These are phyloP conservation scores for Dryobota labecula DNA, from an alignment of 2,888 invertebrate species.

Conservation along the genomic window DNA sequence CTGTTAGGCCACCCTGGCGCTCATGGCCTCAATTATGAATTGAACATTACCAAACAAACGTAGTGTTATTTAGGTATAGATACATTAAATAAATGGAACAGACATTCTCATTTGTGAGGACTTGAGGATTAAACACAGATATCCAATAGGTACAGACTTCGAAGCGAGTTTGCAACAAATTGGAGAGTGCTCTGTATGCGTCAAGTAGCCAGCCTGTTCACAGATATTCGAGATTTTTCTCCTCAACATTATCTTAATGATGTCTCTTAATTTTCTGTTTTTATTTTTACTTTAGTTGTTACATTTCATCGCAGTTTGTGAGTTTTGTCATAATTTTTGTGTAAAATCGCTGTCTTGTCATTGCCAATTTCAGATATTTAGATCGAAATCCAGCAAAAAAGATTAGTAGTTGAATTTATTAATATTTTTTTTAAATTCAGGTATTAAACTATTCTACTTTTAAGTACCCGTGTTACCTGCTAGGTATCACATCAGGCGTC, in stretches of 20 bases:
- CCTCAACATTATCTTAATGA: slow-evolving; percentile 66
- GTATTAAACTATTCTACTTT: too few species aligned
- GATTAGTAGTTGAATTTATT: too few species aligned
- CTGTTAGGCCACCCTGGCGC: too few species aligned
- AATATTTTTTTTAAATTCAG: too few species aligned
- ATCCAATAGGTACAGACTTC: slow-evolving; percentile 58
- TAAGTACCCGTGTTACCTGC: too few species aligned
- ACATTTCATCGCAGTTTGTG: slow-evolving; percentile 3
- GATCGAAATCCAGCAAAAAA: too few species aligned
- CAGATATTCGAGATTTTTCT: slow-evolving; percentile 62
- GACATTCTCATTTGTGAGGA: slow-evolving; percentile 32
- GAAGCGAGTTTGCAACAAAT: slow-evolving; percentile 69
- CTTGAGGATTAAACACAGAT: slow-evolving; percentile 41
- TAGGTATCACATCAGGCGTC: background rate
- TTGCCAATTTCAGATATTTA: background rate
- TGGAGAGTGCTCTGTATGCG: slow-evolving; percentile 72
- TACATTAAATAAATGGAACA: slow-evolving; percentile 18
- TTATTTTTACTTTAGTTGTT: slow-evolving; percentile 29
- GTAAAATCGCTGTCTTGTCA: background rate
- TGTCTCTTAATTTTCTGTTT: slow-evolving; percentile 57
- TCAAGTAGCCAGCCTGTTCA: slow-evolving; percentile 68
- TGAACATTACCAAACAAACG: background rate
- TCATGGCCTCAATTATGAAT: too few species aligned
- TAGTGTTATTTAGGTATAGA: background rate
- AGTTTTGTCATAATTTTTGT: slow-evolving; percentile 8